Evolutionary conservation across 2,888 invertebrate species (phyloP), one percentile per base, ranked within the genome.

Genomic region (Drosophila stalkeri): DNA sequence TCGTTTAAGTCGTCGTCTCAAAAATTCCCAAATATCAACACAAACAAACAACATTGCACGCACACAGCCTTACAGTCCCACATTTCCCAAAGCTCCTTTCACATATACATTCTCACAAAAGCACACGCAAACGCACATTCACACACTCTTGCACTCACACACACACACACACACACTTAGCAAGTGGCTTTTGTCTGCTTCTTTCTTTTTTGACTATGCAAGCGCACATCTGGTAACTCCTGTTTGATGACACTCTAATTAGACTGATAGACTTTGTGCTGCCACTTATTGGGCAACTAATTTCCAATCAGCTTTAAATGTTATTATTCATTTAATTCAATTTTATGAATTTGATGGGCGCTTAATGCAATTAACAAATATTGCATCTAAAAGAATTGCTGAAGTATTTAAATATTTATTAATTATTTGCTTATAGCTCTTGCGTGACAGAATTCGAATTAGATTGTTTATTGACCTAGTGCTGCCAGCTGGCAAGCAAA

Each of bases 1-100:
- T 92, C 92, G 91, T 91, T 92, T 92, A 92, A 91, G 90, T 91
- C 91, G 92, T 91, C 91, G 91, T 91, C 90, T 86, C 85, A 88
- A 81, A 81, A 81, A 76, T 12, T 11, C 66, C 56, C 35, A 37
- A 49, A 69, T 59, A 49, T 39, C 39, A 31, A 27, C 41, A 18
- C 37, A 27, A 55, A 18, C 37, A 27, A 41, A 39, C 27, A 14
- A 27, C 16, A 46, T 61, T 61, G 61, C 79, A 75, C 64, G 39
- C 75, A 72, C 49, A 33, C 35, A n/a, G 1, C 27, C 27, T 35
- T 35, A 20, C 27, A 55, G 8, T 1, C 55, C 9, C 8, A 46
- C 2, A 44, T 23, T 9, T 16, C 33, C 33, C 14, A 18, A 4
- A 3, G 18, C 4, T 20, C 54, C 16, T 23, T 27, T 12, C 51